Evolutionary conservation across 2,113 vertebrate genomes (phyloP), one percentile per base, ranked within the genome.

Genomic region (Orthonyx spaldingii): DNA sequence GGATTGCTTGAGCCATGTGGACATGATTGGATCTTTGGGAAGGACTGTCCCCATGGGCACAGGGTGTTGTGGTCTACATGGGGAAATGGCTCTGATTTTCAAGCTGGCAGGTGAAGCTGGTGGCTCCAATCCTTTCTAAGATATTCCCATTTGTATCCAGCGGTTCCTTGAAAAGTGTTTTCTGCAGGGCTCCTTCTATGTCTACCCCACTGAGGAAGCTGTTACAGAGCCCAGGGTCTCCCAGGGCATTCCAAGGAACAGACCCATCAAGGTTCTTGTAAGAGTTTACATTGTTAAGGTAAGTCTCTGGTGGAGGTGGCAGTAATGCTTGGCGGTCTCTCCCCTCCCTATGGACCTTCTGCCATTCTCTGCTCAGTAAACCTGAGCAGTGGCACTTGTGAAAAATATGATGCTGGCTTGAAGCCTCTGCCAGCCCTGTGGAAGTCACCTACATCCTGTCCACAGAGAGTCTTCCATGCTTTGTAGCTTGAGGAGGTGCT

Each of bases 251-350:
- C 99, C 99, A 66, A 98, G 98, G 95, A 99, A 99, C 90, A 94
- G 98, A 24, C 98, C 99, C 23, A 92, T 99, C 87, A 99, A 99
- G 96, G 98, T 99, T 56, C 98, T 99, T 75, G 96, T 99, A 17
- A 97, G 99, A 95, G 97, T 99, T 78, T 99, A 99, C 94, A 90
- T 99, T 2, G 84, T 99, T 41, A 99, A 99, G 98, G 99, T 99
- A 82, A 97, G 98, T 78, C 32, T 61, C 49, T 77, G 37, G 39
- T 74, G 46, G 9, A 37, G 66, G 52, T n/a, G 41, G 39, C 65
- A 37, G 16, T 27, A 47, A 46, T 37, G 23, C 59, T 47, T 52
- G 37, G 39, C 18, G 0, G 7, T 64, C 78, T 88, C 65, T 88
- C 16, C 35, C 22, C 10, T 68, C 26, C 28, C 53, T 68, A 5